A percentile compares a stretch with the other conserved stretches of the same genome.
phyloP scores from a whole-genome alignment of 2,888 invertebrate genomes.

The Ligdia adustata region DNA sequence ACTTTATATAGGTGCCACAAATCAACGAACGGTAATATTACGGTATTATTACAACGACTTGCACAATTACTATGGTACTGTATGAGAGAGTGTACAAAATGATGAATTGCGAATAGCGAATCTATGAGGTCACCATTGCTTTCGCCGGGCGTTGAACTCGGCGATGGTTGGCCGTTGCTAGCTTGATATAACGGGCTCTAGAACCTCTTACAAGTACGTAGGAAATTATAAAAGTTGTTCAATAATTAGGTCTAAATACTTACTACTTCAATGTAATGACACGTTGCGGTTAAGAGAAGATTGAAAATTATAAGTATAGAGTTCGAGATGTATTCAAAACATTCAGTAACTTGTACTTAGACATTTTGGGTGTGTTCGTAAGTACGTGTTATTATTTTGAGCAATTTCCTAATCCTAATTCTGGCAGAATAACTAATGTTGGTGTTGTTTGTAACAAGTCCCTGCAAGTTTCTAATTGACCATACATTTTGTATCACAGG shows the following conservation, averaged over 20 bases:
- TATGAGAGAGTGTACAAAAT: conserved; percentile 64
- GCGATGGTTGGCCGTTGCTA: conserved; percentile 62
- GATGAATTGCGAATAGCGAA: conserved; percentile 76
- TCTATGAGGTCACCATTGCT: conserved; percentile 74
- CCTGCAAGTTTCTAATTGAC: conserved; percentile 19
- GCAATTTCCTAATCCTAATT: too few species aligned
- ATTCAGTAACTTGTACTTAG: too few species aligned
- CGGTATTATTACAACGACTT: conserved; percentile 32
- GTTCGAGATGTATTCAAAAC: too few species aligned
- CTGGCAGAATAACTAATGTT: too few species aligned
- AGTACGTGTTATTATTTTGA: too few species aligned
- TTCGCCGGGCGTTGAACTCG: conserved; percentile 77
- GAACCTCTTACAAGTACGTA: conserved; percentile 52
- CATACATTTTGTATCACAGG: conserved; percentile 20
- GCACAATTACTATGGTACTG: conserved; percentile 45
- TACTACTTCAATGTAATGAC: conserved; percentile 29
- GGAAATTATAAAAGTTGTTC: conserved; percentile 51
- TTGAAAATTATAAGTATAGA: conserved; percentile 14
- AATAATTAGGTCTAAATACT: conserved; percentile 49
- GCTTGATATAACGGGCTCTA: conserved; percentile 70
- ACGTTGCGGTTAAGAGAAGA: conserved; percentile 25
- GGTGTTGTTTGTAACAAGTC: background rate
- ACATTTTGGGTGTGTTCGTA: too few species aligned
- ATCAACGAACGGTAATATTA: conserved; percentile 42
- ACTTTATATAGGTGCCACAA: conserved; percentile 4